A percentile compares a stretch with the other conserved stretches of the same genome.
Evolutionary conservation across 2,888 invertebrate genomes (phyloP).

Genomic region (Operophtera brumata): DNA sequence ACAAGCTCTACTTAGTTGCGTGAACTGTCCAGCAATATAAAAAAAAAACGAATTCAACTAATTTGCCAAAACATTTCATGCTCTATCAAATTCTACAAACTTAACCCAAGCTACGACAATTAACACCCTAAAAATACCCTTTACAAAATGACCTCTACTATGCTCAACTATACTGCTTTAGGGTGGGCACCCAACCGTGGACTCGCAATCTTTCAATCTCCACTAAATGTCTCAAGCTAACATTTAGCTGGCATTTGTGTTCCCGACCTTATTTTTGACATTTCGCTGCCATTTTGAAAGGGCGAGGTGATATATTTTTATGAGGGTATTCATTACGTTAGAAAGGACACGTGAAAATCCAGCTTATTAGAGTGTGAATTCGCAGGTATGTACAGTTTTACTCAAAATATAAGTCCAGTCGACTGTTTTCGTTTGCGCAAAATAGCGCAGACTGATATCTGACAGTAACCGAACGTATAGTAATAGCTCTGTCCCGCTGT

Average conservation of each 20-base stretch:
- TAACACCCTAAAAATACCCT: slow-evolving; percentile 16
- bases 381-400: too few relatives aligned
- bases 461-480: too few relatives aligned
- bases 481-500: too few relatives aligned
- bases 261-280: slow-evolving; percentile 57
- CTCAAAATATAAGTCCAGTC: too few relatives aligned
- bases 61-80: neutral
- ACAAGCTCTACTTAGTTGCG: too few relatives aligned
- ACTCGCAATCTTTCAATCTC: slow-evolving; percentile 36
- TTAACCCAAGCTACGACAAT: neutral
- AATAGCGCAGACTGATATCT: too few relatives aligned
- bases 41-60: neutral
- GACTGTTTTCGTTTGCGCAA: too few relatives aligned
- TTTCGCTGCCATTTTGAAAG: slow-evolving; percentile 46
- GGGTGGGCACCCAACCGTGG: slow-evolving; percentile 48
- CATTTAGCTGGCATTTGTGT: slow-evolving; percentile 51
- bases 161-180: slow-evolving; percentile 8
- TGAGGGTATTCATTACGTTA: neutral
- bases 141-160: slow-evolving; percentile 1
- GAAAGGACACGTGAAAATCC: neutral
- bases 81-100: neutral
- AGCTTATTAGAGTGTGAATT: too few relatives aligned
- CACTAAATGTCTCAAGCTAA: slow-evolving; percentile 47
- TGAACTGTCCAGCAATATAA: too few relatives aligned
- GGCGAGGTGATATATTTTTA: slow-evolving; percentile 19